These are phyloP conservation scores for Ptychodera flava DNA, from an alignment of 35 echinoderm and acorn worm species.

Conservation along the genomic window DNA sequence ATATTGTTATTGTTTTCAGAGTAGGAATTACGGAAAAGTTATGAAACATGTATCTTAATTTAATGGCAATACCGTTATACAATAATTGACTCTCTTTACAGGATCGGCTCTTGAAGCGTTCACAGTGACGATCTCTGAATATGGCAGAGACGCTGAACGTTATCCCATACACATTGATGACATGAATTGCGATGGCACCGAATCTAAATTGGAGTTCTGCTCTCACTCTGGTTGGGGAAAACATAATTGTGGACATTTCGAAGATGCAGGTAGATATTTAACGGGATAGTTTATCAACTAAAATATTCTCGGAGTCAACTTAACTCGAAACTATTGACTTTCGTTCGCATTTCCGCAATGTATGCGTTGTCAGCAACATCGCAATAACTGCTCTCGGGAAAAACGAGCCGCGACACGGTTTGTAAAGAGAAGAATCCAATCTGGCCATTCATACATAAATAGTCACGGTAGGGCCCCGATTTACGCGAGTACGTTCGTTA, in stretches of 20 bases:
- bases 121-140: slow-evolving; percentile 14
- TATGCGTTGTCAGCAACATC: neutral
- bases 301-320: neutral
- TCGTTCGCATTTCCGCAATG: neutral
- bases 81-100: too few species aligned
- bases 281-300: neutral
- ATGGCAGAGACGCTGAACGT: slow-evolving; percentile 6
- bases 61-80: too few species aligned
- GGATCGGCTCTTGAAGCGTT: slow-evolving; percentile 43
- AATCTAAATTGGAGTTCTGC: slow-evolving; percentile 76
- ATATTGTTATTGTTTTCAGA: too few species aligned
- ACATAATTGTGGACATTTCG: slow-evolving; percentile 76
- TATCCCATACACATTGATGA: slow-evolving; percentile 63
- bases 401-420: neutral
- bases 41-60: too few species aligned
- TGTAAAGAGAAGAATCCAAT: neutral
- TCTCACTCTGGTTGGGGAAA: slow-evolving; percentile 42
- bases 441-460: neutral
- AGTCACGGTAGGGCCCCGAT: neutral
- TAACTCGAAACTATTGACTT: neutral
- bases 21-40: too few species aligned
- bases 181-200: slow-evolving; percentile 57
- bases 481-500: too few species aligned
- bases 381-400: neutral
- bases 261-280: slow-evolving; percentile 77